Evolutionary conservation across 1,140 invertebrate genomes (phyloP), one percentile per base, ranked within the genome.

Genomic region (Hermatobates lingyangjiaoensis): DNA sequence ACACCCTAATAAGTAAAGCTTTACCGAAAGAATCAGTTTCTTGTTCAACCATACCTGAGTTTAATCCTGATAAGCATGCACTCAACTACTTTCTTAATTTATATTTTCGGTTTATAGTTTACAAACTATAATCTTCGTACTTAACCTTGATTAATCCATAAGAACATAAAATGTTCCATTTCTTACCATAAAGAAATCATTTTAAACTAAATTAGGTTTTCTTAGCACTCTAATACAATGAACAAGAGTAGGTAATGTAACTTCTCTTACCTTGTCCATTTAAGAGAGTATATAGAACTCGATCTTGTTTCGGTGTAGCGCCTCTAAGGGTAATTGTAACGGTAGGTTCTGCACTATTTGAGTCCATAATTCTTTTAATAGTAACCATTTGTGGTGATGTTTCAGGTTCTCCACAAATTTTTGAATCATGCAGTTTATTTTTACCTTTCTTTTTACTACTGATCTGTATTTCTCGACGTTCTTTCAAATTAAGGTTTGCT

Each of bases 311-410:
- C 10, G 80, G 79, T 1, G 79, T 78, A 56, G 78, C 75, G 14
- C 80, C 81, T 58, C 82, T 80, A 12, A 82, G 66, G 1, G 80
- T 82, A 27, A 83, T 81, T 0, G 81, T 83, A 2, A 83, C 81
- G 4, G 77, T 80, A 26, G 80, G 79, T 54, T 80, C 77, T 14
- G 73, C 66, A 57, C 71, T 75, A 51, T 72, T 74, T 4, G 71
- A 71, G 54, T 78, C 75, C 66, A 76, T 74, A 0, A 82, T 75
- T 23, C 79, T 65, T 47, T 79, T 73, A 55, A 83, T 83, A 1
- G 81, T 83, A 3, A 83, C 81, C 63, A 83, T 82, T 51, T 80
- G 74, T 27, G 75, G 71, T 3, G 27, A 48, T 15, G 53, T 40
- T 30, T 50, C 48, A 12, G 27, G 20, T 15, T 2, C 46, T 10